Base-by-base conservation (phyloP, 1,140 invertebrate genomes). In the Spodoptera litura region DNA sequence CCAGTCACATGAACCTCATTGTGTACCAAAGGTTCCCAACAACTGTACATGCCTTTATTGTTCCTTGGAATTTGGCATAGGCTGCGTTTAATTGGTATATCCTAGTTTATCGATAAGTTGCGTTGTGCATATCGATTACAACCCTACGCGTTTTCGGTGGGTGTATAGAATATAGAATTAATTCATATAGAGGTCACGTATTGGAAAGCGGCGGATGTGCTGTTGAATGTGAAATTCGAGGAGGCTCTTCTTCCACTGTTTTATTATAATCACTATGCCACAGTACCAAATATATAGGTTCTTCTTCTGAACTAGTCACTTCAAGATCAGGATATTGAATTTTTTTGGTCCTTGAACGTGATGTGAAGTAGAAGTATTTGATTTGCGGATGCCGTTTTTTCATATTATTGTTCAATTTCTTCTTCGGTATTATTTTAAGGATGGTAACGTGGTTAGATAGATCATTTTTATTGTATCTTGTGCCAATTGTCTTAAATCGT, bases 1-100 rank as follows among this genome's bases (percentile, higher is more conserved):
- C 90, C 78, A 83, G 78, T 78, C 78, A 81, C 81, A 81, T 62
- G 80, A 20, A 74, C 76, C 72, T 83, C 78, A 79, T 83, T 85
- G 81, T 81, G 70, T 62, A 44, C 68, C 68, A 11, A 75, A 75
- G 20, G 38, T 53, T 68, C 55, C 27, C 20, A 59, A 56, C 71
- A 49, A n/a, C 71, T 44, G 15, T 58, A 71, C 49, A 62, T 13
- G 31, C 55, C 59, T 53, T 79, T 75, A 74, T 75, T 75, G 58
- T 81, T 78, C 68, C 44, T 62, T 53, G 66, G 59, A 72, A 77
- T 79, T 59, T 13, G 61, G 53, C 38, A 44, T 20, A 20, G 55
- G 20, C 31, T 73, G 61, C 53, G 44, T 79, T 79, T 75, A 75
- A 70, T 79, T 75, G 78, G 61, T 79, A 70, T 79, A 70, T 59